These are phyloP conservation scores for Brachirus orientalis DNA, from an alignment of 2,113 vertebrate genomes.

Conservation along the genomic window DNA sequence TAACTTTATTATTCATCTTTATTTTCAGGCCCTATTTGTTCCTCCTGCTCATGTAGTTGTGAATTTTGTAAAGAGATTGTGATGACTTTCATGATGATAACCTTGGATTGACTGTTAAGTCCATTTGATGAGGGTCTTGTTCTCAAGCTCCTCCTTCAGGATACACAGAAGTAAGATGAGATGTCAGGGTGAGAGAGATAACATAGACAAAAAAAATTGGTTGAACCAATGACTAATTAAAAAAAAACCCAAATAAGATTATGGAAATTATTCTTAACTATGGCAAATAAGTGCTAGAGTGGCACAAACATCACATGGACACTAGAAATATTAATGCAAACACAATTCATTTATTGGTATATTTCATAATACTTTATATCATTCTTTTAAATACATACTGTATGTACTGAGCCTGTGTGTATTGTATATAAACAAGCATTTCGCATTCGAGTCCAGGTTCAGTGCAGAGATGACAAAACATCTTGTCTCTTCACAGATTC, in stretches of 20 bases:
- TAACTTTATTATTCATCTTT: not conserved
- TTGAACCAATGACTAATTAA: no score
- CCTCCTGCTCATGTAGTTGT: not conserved
- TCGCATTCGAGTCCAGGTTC: slow-evolving; percentile 69
- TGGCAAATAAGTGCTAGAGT: not conserved
- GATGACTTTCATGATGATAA: not conserved
- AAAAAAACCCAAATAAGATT: not conserved
- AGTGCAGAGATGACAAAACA: slow-evolving; percentile 57
- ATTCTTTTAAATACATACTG: slow-evolving; percentile 70
- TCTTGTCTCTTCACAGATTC: slow-evolving; percentile 20
- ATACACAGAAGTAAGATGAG: not conserved
- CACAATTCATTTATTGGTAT: slow-evolving; percentile 72
- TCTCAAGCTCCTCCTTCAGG: not conserved
- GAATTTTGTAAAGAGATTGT: not conserved
- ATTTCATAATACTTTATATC: slow-evolving; percentile 63
- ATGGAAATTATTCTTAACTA: not conserved
- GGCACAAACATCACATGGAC: not conserved
- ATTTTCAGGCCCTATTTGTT: not conserved
- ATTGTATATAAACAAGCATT: slow-evolving; percentile 63
- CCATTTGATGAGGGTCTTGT: not conserved
- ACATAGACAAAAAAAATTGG: no score
- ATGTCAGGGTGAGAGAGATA: not conserved
- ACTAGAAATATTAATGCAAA: slow-evolving; percentile 55
- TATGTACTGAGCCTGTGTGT: slow-evolving; percentile 58
- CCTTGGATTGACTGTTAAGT: not conserved